A percentile compares a stretch with the other conserved stretches of the same genome.
Conservation (phyloP, 2,888 invertebrate genomes). For the Scaptomyza flava region DNA sequence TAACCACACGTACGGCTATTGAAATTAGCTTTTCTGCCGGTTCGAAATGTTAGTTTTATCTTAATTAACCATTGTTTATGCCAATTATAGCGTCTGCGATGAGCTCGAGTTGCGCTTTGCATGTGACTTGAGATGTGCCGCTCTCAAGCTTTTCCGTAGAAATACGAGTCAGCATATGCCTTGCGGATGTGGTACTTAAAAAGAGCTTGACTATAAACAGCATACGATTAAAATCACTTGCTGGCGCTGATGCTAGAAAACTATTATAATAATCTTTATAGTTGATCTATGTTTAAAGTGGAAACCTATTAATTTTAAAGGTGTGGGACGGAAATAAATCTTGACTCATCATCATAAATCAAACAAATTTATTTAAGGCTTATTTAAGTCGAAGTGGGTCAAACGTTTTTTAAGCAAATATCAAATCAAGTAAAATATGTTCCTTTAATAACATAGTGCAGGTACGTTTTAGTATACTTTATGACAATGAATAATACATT, state of each 20-base stretch:
- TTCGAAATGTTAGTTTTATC: slow-evolving; percentile 78
- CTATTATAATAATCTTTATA: slow-evolving; percentile 23
- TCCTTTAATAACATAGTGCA: not conserved
- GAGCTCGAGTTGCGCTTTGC: slow-evolving; percentile 1
- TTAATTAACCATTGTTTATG: slow-evolving; percentile 76
- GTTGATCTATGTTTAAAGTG: not conserved
- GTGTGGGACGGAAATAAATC: not conserved
- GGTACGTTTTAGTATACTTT: not conserved
- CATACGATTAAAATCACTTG: slow-evolving; percentile 7
- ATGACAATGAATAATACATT: not conserved
- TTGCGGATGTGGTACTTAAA: slow-evolving; percentile 1
- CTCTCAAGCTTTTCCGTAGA: not conserved
- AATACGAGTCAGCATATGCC: slow-evolving; percentile 21
- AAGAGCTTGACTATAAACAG: not conserved
- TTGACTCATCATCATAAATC: not conserved
- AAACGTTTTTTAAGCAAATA: no score
- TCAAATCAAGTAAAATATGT: no score
- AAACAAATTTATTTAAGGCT: no score
- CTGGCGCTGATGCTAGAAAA: slow-evolving; percentile 15
- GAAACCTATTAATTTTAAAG: not conserved
- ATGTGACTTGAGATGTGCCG: slow-evolving; percentile 6
- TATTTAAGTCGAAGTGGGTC: no score
- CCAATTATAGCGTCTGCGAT: slow-evolving; percentile 60
- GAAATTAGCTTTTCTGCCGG: slow-evolving; percentile 59
- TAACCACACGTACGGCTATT: slow-evolving; percentile 72